Conservation (phyloP, 2,113 vertebrate genomes). For the Hassar affinis region DNA sequence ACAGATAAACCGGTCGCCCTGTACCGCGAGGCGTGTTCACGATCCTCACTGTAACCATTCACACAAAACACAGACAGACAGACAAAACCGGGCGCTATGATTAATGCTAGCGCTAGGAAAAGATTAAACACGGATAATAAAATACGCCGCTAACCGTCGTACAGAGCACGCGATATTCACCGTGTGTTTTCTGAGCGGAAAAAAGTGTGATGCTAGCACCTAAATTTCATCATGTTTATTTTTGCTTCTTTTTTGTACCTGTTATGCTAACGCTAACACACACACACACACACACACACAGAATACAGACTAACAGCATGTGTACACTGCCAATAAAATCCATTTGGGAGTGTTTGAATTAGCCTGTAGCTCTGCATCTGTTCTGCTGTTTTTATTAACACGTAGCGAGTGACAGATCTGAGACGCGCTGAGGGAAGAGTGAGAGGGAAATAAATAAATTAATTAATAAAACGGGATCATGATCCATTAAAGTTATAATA, state of each 20-base stretch:
- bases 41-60: too few species aligned
- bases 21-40: too few species aligned
- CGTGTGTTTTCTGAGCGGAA: background rate
- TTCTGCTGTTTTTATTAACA: background rate
- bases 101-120: background rate
- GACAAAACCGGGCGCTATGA: too few species aligned
- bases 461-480: too few species aligned
- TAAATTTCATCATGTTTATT: too few species aligned
- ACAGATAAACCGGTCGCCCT: too few species aligned
- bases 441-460: background rate
- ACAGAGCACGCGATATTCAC: too few species aligned
- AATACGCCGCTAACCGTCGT: background rate
- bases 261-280: background rate
- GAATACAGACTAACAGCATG: too few species aligned
- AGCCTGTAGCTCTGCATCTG: background rate
- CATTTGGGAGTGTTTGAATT: background rate
- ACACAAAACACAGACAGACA: too few species aligned
- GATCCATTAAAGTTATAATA: too few species aligned
- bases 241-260: too few species aligned
- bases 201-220: too few species aligned
- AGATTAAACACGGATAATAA: background rate
- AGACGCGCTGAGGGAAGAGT: background rate
- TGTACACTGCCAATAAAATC: background rate
- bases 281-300: background rate
- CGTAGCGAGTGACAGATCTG: background rate